phyloP scores from a whole-genome alignment of 2,797 vertebrate genomes.

The Holocentrus rufus region DNA sequence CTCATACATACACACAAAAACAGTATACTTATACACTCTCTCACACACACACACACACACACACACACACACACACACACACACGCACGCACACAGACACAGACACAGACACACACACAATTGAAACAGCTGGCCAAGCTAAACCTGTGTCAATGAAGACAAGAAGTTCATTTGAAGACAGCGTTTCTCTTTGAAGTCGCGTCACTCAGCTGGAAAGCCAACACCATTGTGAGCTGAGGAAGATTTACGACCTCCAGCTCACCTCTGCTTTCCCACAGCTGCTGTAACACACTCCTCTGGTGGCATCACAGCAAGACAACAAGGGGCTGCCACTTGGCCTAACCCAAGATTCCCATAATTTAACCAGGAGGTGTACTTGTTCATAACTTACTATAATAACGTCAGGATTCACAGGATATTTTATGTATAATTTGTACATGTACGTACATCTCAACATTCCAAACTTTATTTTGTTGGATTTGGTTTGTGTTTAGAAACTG shows the following conservation, averaged over 20 bases:
- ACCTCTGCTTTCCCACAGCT: slow-evolving; percentile 45
- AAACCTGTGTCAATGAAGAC: slow-evolving; percentile 70
- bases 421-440: not conserved
- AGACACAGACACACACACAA: slow-evolving; percentile 34
- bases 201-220: slow-evolving; percentile 48
- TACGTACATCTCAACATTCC: not conserved
- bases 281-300: slow-evolving; percentile 41
- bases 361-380: not conserved
- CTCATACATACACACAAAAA: not conserved
- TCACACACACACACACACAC: not conserved
- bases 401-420: not conserved
- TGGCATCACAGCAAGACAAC: slow-evolving; percentile 36
- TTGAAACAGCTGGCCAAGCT: slow-evolving; percentile 72
- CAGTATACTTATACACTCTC: not conserved
- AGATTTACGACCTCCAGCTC: slow-evolving; percentile 55
- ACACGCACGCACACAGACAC: slow-evolving; percentile 17
- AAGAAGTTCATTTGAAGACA: slow-evolving; percentile 62
- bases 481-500: too few species aligned
- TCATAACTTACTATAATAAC: too few species aligned
- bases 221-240: slow-evolving; percentile 46
- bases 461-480: not conserved
- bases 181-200: slow-evolving; percentile 63
- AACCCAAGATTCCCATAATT: slow-evolving; percentile 4
- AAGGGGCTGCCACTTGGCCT: slow-evolving; percentile 19
- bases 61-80: slow-evolving; percentile 16